Conservation (phyloP, 1,140 invertebrate species). For the Drosophila sturtevanti region DNA sequence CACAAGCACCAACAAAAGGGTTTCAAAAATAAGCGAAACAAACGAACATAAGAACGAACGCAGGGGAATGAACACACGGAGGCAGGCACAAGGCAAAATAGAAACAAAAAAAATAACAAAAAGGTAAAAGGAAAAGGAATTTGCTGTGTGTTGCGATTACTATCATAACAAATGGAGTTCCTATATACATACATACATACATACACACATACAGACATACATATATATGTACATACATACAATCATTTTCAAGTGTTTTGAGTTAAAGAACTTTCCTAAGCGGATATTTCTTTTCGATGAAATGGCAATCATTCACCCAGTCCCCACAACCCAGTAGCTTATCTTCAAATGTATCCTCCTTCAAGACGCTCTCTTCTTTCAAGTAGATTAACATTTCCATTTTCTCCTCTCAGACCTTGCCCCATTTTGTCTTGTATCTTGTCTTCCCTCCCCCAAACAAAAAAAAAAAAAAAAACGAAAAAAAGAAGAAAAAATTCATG, state of each 20-base stretch:
- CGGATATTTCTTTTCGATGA: neutral
- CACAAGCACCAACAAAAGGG: neutral
- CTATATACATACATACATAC: neutral
- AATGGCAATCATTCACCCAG: no score
- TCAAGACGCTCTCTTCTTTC: neutral
- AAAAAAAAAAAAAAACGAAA: no score
- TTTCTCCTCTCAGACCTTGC: neutral
- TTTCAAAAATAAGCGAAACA: neutral
- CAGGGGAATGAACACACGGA: neutral
- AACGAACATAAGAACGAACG: no score
- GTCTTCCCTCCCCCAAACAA: no score
- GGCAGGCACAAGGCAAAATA: no score
- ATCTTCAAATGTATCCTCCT: neutral
- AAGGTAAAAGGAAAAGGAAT: neutral
- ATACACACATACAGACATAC: no score
- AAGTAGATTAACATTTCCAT: constrained; percentile 7
- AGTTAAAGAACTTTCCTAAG: neutral
- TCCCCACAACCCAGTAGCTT: neutral
- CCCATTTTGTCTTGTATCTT: neutral
- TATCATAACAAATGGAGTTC: neutral
- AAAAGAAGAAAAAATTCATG: neutral
- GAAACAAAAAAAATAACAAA: no score
- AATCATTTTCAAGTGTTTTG: neutral
- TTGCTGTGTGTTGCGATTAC: neutral
- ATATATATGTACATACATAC: neutral